Base-by-base conservation (phyloP, 2,113 vertebrate genomes). In the Opisthocomus hoazin region DNA sequence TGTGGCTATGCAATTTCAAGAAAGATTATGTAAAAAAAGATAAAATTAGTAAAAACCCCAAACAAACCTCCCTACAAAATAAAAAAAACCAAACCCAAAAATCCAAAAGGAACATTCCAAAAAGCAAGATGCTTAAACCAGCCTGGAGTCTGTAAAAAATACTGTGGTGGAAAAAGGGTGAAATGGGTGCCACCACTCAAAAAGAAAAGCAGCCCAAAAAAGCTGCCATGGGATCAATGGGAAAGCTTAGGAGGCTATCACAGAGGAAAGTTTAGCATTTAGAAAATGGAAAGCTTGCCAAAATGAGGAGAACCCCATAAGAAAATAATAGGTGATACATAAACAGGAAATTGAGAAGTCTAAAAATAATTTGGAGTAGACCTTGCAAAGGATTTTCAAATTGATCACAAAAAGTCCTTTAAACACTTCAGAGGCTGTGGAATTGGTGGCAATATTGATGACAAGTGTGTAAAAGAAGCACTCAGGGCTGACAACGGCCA, bases 361-460 rank as follows among this genome's bases (percentile, higher is more conserved):
- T 95, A 80, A 86, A 96, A 95, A 80, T 74, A 89, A 87, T 89
- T 86, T 90, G 78, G 95, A 89, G 80, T 87, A 39, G 73, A 57
- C 8, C 64, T 87, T 69, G 29, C 29, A 65, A 89, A 84, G 34
- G 7, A 61, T 80, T 65, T 83, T 80, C 41, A 77, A 86, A 60
- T 32, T 74, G 87, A 77, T 84, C 89, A 69, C 37, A 77, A 57
- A 77, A 74, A 73, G 39, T 84, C 70, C 58, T 89, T 89, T 73
- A 88, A 90, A 73, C 79, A 94, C 45, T 91, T 94, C 63, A 89
- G 19, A 18, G 1, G 2, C 30, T 27, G 27, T 56, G 54, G 51
- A 77, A 61, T 50, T 74, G 58, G 68, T 81, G 50, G 50, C 64
- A 94, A 95, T 66, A 70, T 26, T 74, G 64, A 68, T 50, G 48